Evolutionary conservation across 2,888 invertebrate genomes (phyloP).

Genomic region (Choristoneura rosaceana): DNA sequence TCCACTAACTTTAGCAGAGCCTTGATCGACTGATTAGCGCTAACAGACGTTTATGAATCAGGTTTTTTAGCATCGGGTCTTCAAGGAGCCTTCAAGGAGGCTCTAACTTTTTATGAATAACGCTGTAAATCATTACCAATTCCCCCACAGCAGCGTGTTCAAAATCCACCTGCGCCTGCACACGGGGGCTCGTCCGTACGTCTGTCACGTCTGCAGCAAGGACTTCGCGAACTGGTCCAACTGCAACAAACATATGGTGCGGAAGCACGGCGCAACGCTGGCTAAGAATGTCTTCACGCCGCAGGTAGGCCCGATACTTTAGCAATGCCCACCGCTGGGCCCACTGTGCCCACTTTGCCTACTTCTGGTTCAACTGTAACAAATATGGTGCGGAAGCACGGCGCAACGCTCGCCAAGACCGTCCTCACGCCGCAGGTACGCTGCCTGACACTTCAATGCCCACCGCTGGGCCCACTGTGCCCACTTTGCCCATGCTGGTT

Average conservation of each 20-base stretch:
- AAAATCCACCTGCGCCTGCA: not conserved
- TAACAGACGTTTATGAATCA: no score
- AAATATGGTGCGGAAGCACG: not conserved
- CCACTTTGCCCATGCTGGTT: not conserved
- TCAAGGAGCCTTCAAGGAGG: no score
- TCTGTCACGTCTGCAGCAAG: not conserved
- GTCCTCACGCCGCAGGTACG: not conserved
- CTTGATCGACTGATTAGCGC: no score
- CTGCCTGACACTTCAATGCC: not conserved
- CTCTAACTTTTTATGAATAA: no score
- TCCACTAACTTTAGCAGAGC: no score
- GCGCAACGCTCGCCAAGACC: not conserved
- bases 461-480: not conserved
- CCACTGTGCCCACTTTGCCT: no score
- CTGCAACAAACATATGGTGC: conserved; percentile 2
- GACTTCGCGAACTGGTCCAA: conserved; percentile 10
- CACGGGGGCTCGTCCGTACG: not conserved
- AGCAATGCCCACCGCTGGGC: not conserved
- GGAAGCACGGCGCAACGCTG: not conserved
- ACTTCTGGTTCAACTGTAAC: conserved; percentile 14
- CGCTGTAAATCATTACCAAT: not conserved
- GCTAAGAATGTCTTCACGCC: not conserved
- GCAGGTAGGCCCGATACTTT: not conserved
- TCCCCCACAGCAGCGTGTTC: not conserved
- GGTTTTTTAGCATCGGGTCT: no score